A percentile compares a stretch with the other conserved stretches of the same genome.
Evolutionary conservation across 2,113 vertebrate species (phyloP).

Genomic region (Dascyllus trimaculatus): DNA sequence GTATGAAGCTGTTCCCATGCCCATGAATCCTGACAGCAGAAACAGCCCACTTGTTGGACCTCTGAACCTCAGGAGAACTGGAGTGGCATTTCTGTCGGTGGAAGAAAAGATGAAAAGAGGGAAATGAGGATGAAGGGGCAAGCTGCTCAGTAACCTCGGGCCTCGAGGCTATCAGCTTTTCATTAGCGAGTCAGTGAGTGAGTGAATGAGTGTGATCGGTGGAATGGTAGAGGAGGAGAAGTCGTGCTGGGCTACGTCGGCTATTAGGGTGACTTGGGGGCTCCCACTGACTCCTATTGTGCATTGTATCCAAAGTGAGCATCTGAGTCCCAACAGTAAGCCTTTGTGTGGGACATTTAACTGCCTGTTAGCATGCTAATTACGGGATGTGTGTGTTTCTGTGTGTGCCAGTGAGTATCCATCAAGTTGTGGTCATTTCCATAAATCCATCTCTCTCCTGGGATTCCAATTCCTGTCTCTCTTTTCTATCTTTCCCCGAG

Average conservation of each 20-base stretch:
- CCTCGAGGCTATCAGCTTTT: constrained; percentile 73
- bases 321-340: constrained; percentile 67
- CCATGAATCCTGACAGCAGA: constrained; percentile 14
- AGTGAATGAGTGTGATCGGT: constrained; percentile 65
- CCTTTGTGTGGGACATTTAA: constrained; percentile 79
- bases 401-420: constrained; percentile 53
- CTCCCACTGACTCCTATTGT: constrained; percentile 75
- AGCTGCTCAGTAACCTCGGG: constrained; percentile 54
- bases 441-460: constrained; percentile 42
- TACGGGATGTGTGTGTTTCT: constrained; percentile 70
- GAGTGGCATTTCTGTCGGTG: constrained; percentile 47
- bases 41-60: constrained; percentile 41
- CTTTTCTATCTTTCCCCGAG: constrained; percentile 32
- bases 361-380: constrained; percentile 80
- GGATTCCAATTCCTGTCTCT: constrained; percentile 47
- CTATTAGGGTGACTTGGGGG: constrained; percentile 73
- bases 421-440: constrained; percentile 47
- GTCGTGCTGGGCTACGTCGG: constrained; percentile 56
- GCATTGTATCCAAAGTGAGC: constrained; percentile 74
- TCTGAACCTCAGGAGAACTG: constrained; percentile 56
- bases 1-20: constrained; percentile 45
- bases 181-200: constrained; percentile 72
- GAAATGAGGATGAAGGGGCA: constrained; percentile 52
- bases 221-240: constrained; percentile 60
- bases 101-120: constrained; percentile 60